Evolutionary conservation across 2,113 vertebrate genomes (phyloP).

Genomic region (Lethenteron reissneri): DNA sequence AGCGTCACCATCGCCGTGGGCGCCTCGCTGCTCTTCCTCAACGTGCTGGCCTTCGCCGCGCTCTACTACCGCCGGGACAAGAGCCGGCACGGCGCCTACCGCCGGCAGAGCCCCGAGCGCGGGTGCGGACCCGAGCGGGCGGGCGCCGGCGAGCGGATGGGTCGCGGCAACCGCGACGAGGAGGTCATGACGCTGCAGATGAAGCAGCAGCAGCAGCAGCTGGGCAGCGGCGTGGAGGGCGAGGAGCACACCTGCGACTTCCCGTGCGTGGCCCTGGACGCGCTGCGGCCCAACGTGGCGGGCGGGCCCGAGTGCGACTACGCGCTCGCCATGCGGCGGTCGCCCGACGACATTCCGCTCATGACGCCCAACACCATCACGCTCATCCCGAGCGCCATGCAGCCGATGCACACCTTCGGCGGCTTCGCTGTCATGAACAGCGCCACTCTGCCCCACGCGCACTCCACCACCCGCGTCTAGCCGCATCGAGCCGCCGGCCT

Average conservation of each 20-base stretch:
- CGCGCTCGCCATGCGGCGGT: conserved; percentile 76
- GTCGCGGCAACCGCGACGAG: neutral
- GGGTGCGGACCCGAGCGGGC: too few relatives aligned
- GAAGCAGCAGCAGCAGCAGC: conserved; percentile 6
- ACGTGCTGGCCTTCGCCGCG: conserved; percentile 67
- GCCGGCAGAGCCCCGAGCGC: conserved; percentile 44
- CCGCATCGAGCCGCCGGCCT: neutral
- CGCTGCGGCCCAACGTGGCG: neutral
- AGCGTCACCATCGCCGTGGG: conserved; percentile 68
- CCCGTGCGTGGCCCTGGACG: neutral
- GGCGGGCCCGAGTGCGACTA: conserved; percentile 33
- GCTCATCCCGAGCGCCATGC: neutral
- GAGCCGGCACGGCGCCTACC: conserved; percentile 45
- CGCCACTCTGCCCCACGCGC: neutral
- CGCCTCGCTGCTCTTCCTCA: conserved; percentile 67
- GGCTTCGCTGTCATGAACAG: neutral
- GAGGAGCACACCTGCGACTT: neutral
- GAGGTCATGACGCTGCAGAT: conserved; percentile 3
- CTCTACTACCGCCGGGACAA: conserved; percentile 80
- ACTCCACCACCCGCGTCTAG: conserved; percentile 5
- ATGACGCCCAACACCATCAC: conserved; percentile 83
- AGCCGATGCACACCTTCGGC: neutral
- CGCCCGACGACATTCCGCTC: conserved; percentile 87
- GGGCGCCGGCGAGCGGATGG: neutral
- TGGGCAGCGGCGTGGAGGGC: neutral